Percentiles rank a stretch among this genome's conserved stretches.
These are phyloP conservation scores for Melanotaenia trifasciata DNA, from an alignment of 2,797 vertebrate species.

Conservation along the genomic window DNA sequence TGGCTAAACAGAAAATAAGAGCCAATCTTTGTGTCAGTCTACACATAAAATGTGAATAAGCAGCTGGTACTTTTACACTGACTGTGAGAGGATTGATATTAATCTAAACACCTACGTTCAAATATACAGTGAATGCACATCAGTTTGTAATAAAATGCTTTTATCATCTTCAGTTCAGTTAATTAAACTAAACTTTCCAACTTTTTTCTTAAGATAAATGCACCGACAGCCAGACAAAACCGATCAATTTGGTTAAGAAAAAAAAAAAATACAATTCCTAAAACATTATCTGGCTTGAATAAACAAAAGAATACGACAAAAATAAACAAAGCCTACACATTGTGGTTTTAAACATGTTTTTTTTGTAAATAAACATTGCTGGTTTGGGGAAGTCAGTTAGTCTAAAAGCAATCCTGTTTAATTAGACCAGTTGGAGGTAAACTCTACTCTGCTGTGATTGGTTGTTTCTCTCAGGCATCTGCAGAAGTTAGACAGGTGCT, in stretches of 20 bases:
- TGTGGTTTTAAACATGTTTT: neutral
- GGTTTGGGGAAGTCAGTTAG: neutral
- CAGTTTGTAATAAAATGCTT: neutral
- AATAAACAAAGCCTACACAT: neutral
- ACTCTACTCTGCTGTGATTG: neutral
- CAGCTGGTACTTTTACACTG: neutral
- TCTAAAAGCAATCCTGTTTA: neutral
- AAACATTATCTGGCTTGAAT: neutral
- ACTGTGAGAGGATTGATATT: neutral
- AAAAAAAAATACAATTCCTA: neutral
- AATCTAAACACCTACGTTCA: neutral
- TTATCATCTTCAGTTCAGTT: neutral
- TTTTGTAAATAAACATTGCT: neutral
- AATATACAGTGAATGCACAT: neutral
- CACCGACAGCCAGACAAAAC: too few relatives aligned
- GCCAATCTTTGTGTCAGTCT: neutral
- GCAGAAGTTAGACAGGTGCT: neutral
- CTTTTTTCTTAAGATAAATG: neutral
- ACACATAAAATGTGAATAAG: slow-evolving; percentile 1
- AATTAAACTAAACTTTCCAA: neutral
- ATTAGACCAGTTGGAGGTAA: neutral
- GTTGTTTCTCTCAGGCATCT: neutral
- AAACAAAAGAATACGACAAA: neutral
- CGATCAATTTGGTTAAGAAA: neutral
- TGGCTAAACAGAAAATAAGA: neutral